Evolutionary conservation across 1,140 invertebrate species (phyloP).

Genomic region (Akabosia matsudoensis): DNA sequence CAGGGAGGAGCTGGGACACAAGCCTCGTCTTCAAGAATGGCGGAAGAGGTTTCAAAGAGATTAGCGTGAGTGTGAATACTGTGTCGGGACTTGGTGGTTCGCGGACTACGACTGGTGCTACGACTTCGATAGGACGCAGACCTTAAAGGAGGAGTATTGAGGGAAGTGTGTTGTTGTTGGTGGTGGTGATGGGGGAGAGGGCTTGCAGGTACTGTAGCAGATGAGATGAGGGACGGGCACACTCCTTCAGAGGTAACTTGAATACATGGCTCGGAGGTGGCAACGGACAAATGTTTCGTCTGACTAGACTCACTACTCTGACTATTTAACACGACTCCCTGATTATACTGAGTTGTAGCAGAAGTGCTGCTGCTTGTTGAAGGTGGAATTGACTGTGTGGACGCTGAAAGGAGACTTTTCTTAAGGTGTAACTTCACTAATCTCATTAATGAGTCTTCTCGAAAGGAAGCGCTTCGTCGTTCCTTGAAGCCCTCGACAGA

Average conservation of each 20-base stretch:
- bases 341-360: not conserved
- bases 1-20: no score
- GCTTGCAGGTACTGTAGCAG: not conserved
- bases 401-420: slow-evolving; percentile 3
- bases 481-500: not conserved
- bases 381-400: not conserved
- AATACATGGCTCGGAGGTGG: slow-evolving; percentile 8
- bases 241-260: not conserved
- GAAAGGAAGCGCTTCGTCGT: slow-evolving; percentile 7
- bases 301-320: not conserved
- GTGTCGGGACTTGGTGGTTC: not conserved
- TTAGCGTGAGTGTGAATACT: not conserved
- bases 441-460: slow-evolving; percentile 1
- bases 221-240: not conserved
- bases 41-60: not conserved
- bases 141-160: not conserved
- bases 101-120: not conserved
- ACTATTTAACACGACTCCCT: not conserved
- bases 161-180: not conserved
- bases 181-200: not conserved
- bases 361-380: not conserved
- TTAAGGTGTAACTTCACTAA: not conserved
- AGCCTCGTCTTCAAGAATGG: not conserved
- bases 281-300: not conserved
- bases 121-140: not conserved